Conservation (phyloP, 2,113 vertebrate genomes). For the Mohoua ochrocephala region DNA sequence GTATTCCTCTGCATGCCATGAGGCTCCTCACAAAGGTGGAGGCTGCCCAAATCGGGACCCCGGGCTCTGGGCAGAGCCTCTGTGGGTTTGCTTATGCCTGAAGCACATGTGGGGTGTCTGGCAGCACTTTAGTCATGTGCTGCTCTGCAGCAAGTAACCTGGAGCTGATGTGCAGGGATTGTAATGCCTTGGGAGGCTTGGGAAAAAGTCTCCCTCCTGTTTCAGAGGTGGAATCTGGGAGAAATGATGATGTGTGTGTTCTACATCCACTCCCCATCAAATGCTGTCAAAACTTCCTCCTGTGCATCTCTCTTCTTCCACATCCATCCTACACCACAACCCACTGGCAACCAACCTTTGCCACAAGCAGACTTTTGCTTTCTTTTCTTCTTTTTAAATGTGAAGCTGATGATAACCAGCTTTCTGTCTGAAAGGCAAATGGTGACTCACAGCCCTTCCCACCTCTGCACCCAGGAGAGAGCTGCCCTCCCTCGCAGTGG, state of each 20-base stretch:
- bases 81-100: fast-evolving
- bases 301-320: not conserved
- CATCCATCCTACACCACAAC: not conserved
- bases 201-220: not conserved
- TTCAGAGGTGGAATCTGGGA: not conserved
- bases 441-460: not conserved
- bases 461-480: not conserved
- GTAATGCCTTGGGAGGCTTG: not conserved
- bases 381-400: not conserved
- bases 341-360: not conserved
- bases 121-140: fast-evolving
- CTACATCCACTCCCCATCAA: not conserved
- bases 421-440: not conserved
- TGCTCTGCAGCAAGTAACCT: fast-evolving
- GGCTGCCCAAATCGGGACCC: fast-evolving
- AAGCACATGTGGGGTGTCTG: fast-evolving
- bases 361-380: not conserved
- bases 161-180: not conserved
- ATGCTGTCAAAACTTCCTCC: not conserved
- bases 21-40: not conserved
- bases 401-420: not conserved
- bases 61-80: not conserved
- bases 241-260: not conserved
- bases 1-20: not conserved
- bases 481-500: not conserved